phyloP scores from a whole-genome alignment of 2,888 invertebrate species.

The Zygothrica quintamaculata region DNA sequence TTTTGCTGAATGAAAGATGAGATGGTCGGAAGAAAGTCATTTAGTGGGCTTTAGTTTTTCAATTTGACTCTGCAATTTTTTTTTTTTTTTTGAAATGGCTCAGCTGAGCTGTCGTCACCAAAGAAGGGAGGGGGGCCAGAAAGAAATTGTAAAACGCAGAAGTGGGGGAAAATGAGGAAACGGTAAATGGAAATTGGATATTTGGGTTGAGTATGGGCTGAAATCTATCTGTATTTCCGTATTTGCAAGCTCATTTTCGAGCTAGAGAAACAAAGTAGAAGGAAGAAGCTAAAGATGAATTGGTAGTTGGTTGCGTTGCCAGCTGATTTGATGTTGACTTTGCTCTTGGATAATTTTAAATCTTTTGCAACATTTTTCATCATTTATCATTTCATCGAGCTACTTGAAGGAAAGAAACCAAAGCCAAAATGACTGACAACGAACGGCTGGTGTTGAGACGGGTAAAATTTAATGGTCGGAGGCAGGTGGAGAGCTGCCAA shows the following conservation, averaged over 20 bases:
- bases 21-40: conserved; percentile 23
- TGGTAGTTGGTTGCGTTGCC: neutral
- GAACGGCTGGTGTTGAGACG: conserved; percentile 65
- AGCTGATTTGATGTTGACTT: conserved; percentile 71
- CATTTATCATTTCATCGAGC: conserved; percentile 84
- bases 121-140: neutral
- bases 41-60: conserved; percentile 55
- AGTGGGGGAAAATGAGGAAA: conserved; percentile 17
- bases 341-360: conserved; percentile 82
- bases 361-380: conserved; percentile 84
- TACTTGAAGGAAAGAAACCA: conserved; percentile 36
- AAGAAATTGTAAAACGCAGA: conserved; percentile 16
- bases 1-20: neutral
- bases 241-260: conserved; percentile 72
- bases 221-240: conserved; percentile 36
- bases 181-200: conserved; percentile 11
- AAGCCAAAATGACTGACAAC: conserved; percentile 79
- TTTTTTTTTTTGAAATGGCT: conserved; percentile 20
- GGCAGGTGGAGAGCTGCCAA: neutral
- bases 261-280: neutral
- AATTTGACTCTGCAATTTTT: conserved; percentile 44
- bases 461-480: neutral
- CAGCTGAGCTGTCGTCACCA: conserved; percentile 51
- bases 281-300: too few relatives aligned
- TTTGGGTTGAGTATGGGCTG: conserved; percentile 7